These are phyloP conservation scores for Patella depressa DNA, from an alignment of 2,888 invertebrate species.

Conservation along the genomic window DNA sequence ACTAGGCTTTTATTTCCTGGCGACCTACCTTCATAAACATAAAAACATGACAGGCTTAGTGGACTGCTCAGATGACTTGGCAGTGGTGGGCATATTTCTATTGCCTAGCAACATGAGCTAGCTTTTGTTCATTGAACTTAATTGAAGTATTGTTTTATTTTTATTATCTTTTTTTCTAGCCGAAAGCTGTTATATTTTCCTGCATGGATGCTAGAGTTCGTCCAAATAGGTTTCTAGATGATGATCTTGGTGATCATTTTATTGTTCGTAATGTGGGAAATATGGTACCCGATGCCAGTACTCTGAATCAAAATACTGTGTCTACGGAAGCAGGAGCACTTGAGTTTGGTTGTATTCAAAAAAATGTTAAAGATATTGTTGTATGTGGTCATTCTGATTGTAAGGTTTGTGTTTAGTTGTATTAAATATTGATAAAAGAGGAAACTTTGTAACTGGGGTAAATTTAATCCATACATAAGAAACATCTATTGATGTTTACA, in stretches of 20 bases:
- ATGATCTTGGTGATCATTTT: constrained; percentile 97
- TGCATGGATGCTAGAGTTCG: constrained; percentile 99
- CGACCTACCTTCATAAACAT: too few species aligned
- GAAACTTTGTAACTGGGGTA: too few species aligned
- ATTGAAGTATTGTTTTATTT: neutral
- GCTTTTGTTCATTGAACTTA: too few species aligned
- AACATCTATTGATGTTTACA: too few species aligned
- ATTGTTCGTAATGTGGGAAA: constrained; percentile 96
- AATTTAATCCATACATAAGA: too few species aligned
- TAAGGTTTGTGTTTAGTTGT: constrained; percentile 75
- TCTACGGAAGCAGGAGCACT: constrained; percentile 96
- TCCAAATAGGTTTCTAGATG: constrained; percentile 94
- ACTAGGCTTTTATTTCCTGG: too few species aligned
- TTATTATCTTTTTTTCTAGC: constrained; percentile 75
- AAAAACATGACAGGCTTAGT: too few species aligned
- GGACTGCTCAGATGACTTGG: too few species aligned
- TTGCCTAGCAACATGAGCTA: too few species aligned
- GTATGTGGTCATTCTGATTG: constrained; percentile 99
- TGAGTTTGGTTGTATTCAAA: constrained; percentile 92
- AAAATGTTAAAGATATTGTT: constrained; percentile 91
- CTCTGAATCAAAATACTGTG: constrained; percentile 86
- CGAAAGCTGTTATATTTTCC: constrained; percentile 96
- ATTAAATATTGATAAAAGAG: neutral
- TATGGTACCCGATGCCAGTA: constrained; percentile 91
- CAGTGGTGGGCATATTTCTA: too few species aligned